A percentile compares a stretch with the other conserved stretches of the same genome.
phyloP scores from a whole-genome alignment of 2,888 invertebrate species.

The Drosophila testacea region DNA sequence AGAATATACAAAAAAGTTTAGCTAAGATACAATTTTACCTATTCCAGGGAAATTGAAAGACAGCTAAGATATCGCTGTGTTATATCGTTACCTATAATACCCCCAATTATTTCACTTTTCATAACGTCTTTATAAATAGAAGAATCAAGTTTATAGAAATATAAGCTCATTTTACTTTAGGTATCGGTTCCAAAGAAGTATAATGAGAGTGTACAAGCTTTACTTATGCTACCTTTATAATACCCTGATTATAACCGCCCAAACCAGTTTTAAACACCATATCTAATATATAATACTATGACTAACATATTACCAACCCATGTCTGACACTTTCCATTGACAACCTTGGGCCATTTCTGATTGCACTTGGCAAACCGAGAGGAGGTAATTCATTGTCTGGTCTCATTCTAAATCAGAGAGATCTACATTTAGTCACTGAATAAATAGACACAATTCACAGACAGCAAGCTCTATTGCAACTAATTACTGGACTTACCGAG shows the following conservation, averaged over 20 bases:
- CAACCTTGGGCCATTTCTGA: conserved; percentile 37
- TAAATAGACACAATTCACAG: conserved; percentile 32
- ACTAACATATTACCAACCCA: conserved; percentile 1
- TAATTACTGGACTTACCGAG: conserved; percentile 37
- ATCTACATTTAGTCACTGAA: conserved; percentile 38
- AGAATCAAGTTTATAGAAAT: too few relatives aligned
- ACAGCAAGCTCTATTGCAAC: conserved; percentile 1
- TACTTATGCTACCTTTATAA: too few relatives aligned
- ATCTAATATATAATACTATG: conserved; percentile 12
- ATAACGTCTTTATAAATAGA: too few relatives aligned
- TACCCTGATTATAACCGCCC: neutral
- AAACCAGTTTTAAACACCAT: conserved; percentile 24
- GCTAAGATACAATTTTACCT: too few relatives aligned
- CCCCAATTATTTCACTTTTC: too few relatives aligned
- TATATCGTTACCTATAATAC: too few relatives aligned
- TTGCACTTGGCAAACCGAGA: conserved; percentile 21
- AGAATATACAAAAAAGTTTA: too few relatives aligned
- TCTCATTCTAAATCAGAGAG: conserved; percentile 26
- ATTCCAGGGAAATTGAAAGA: neutral
- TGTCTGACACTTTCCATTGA: conserved; percentile 38
- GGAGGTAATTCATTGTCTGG: conserved; percentile 27
- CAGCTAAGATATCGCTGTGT: neutral
- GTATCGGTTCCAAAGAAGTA: too few relatives aligned
- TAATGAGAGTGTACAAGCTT: too few relatives aligned
- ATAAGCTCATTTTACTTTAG: too few relatives aligned